These are phyloP conservation scores for Orchestia grillus DNA, from an alignment of 1,140 invertebrate species.

Conservation along the genomic window DNA sequence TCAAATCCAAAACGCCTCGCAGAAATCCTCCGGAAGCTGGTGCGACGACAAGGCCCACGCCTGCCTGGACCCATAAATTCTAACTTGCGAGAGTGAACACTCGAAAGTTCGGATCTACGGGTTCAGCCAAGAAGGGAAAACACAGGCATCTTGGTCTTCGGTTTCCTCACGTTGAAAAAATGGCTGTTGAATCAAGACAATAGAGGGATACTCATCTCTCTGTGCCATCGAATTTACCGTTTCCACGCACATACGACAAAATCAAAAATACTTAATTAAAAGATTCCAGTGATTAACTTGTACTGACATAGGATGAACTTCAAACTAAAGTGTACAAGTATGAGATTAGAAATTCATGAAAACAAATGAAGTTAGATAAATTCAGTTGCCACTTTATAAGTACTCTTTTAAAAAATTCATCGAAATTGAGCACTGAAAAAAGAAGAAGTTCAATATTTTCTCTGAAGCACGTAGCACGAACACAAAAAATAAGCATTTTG, in stretches of 20 bases:
- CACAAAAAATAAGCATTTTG: neutral
- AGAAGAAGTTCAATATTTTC: neutral
- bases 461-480: neutral
- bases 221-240: neutral
- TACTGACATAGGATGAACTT: neutral
- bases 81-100: slow-evolving; percentile 17
- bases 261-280: neutral
- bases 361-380: neutral
- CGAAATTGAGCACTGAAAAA: neutral
- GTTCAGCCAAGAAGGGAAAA: slow-evolving; percentile 20
- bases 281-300: neutral
- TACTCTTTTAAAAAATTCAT: neutral
- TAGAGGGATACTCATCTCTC: neutral
- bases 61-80: slow-evolving; percentile 41
- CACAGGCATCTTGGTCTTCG: neutral
- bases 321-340: neutral
- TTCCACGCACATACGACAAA: neutral
- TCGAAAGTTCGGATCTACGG: slow-evolving; percentile 55
- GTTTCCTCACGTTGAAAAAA: neutral
- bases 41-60: neutral
- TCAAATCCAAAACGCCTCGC: neutral
- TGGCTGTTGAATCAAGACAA: neutral
- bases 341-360: neutral
- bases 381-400: neutral
- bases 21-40: neutral